A percentile compares a stretch with the other conserved stretches of the same genome.
phyloP scores from a whole-genome alignment of 1,140 invertebrate species.

The Drosophila azteca region DNA sequence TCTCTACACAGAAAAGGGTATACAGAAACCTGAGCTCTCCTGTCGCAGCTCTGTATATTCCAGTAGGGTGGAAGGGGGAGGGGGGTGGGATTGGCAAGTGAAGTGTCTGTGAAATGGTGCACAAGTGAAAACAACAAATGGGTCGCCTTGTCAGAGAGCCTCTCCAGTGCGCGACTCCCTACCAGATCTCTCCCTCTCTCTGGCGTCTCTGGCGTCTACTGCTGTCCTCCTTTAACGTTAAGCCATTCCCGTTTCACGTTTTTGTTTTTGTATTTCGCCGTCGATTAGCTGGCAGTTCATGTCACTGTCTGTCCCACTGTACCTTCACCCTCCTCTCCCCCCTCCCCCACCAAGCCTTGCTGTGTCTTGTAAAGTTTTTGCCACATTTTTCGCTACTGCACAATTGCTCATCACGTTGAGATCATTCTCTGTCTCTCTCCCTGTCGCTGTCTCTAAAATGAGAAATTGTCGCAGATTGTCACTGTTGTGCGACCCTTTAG shows the following conservation, averaged over 20 bases:
- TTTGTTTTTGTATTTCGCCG: conserved; percentile 50
- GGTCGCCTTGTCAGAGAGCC: conserved; percentile 69
- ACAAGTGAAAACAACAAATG: conserved; percentile 81
- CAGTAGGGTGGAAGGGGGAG: conserved; percentile 2
- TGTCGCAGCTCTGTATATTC: not conserved
- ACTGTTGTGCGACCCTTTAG: conserved; percentile 32
- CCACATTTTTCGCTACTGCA: conserved; percentile 23
- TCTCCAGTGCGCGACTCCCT: conserved; percentile 38
- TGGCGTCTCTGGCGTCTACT: too few relatives aligned
- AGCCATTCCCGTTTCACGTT: conserved; percentile 38
- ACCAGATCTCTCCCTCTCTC: not conserved
- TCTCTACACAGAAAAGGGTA: too few relatives aligned
- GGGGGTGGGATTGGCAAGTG: conserved; percentile 43
- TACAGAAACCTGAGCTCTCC: conserved; percentile 1
- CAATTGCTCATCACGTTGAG: conserved; percentile 74
- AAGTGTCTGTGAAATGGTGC: conserved; percentile 76
- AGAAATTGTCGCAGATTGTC: conserved; percentile 74
- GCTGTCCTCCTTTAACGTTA: too few relatives aligned
- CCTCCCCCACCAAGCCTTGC: not conserved
- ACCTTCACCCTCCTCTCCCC: conserved; percentile 4
- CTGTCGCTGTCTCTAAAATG: conserved; percentile 32
- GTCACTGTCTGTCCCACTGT: conserved; percentile 66
- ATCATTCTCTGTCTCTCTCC: conserved; percentile 5
- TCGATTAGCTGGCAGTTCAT: conserved; percentile 75
- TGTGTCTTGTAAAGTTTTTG: conserved; percentile 45